Percentiles rank a stretch among this genome's conserved stretches.
Conservation (phyloP, 1,140 invertebrate species). For the Pseudomyrmex concolor region DNA sequence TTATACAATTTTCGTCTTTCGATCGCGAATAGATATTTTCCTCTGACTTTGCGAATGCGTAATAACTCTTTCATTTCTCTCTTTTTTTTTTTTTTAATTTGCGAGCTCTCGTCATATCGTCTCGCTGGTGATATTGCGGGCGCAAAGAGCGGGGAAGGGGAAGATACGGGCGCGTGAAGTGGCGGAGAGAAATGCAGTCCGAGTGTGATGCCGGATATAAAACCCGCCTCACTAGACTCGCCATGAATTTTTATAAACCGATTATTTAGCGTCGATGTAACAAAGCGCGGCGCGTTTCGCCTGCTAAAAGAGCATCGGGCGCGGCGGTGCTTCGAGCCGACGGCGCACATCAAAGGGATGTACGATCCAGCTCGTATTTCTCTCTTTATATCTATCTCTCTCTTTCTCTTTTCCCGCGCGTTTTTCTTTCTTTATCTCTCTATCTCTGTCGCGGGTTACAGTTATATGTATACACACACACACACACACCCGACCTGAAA, state of each 20-base stretch:
- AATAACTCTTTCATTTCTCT: too few species aligned
- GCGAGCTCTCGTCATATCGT: conserved; percentile 21
- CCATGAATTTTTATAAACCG: conserved; percentile 81
- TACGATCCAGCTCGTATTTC: conserved; percentile 51
- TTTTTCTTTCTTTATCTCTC: not conserved
- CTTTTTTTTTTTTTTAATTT: conserved; percentile 34
- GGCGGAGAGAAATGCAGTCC: not conserved
- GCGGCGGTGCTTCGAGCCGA: conserved; percentile 53
- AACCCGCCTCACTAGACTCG: conserved; percentile 59
- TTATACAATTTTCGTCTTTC: conserved; percentile 2
- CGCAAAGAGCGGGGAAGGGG: not conserved
- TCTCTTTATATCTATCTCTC: conserved; percentile 21
- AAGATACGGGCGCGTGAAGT: not conserved
- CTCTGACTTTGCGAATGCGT: too few species aligned
- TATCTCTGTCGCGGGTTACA: conserved; percentile 29
- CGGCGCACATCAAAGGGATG: conserved; percentile 80
- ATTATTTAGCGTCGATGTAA: conserved; percentile 80
- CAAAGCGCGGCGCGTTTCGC: conserved; percentile 59
- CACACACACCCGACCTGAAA: conserved; percentile 71
- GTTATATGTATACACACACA: conserved; percentile 49
- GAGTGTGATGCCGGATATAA: conserved; percentile 55
- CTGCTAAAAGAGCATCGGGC: conserved; percentile 53
- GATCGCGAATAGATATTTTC: too few species aligned
- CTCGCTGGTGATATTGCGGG: conserved; percentile 18
- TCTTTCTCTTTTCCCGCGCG: not conserved